Evolutionary conservation across 2,797 vertebrate genomes (phyloP).

Genomic region (Phataginus tricuspis): DNA sequence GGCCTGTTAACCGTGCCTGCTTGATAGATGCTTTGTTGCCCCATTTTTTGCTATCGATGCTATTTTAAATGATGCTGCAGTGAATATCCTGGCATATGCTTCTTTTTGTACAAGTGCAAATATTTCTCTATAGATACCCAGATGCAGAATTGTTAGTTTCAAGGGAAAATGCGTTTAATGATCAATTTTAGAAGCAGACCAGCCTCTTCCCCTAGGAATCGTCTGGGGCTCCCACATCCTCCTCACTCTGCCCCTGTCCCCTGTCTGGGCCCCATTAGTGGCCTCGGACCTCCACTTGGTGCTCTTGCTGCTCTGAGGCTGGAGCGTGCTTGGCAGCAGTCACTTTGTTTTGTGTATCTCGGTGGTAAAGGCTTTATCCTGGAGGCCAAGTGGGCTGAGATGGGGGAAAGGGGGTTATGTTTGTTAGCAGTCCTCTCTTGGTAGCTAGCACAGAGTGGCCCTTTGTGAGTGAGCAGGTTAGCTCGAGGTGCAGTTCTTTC

Average conservation of each 20-base stretch:
- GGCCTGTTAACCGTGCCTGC: not conserved
- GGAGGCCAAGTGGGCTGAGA: not conserved
- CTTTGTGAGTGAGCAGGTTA: not conserved
- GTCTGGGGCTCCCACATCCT: not conserved
- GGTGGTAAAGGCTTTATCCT: not conserved
- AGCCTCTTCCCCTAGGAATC: no score
- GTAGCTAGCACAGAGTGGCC: not conserved
- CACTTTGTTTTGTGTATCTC: not conserved
- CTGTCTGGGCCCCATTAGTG: no score
- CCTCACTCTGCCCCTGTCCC: fast-evolving
- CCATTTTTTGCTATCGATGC: not conserved
- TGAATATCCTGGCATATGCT: not conserved
- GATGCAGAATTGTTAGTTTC: not conserved
- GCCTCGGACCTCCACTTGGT: not conserved
- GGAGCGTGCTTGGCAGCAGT: not conserved
- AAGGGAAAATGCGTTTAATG: fast-evolving
- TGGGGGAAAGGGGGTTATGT: not conserved
- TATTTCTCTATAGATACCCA: not conserved
- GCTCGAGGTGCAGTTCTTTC: not conserved
- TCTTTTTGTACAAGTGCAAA: not conserved
- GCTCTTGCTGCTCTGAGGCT: not conserved
- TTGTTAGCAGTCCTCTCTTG: not conserved
- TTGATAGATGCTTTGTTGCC: not conserved
- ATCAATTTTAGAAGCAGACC: not conserved
- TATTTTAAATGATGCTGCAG: not conserved